A percentile compares a stretch with the other conserved stretches of the same genome.
Evolutionary conservation across 2,888 invertebrate genomes (phyloP).

Genomic region (Zaprionus lineosus): DNA sequence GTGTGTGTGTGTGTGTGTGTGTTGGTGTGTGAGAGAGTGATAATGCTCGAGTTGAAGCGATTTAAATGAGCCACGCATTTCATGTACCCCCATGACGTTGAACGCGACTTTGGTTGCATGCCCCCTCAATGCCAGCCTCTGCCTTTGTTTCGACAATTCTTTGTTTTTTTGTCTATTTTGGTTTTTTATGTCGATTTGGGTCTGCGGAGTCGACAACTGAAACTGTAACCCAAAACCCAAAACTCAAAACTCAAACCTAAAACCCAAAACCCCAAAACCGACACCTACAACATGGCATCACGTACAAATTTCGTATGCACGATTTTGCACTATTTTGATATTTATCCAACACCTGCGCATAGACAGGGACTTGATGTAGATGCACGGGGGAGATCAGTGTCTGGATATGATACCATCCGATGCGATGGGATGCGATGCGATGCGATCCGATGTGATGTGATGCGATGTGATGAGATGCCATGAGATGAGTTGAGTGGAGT

Average conservation of each 20-base stretch:
- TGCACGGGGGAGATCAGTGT: slow-evolving; percentile 23
- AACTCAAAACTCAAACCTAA: slow-evolving; percentile 31
- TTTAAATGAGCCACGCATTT: slow-evolving; percentile 71
- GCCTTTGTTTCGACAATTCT: slow-evolving; percentile 65
- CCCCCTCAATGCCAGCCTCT: slow-evolving; percentile 20
- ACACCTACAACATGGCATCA: slow-evolving; percentile 82
- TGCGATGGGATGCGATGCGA: slow-evolving; percentile 35
- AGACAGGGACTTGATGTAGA: slow-evolving; percentile 21
- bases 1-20: slow-evolving; percentile 17
- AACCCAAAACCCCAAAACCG: slow-evolving; percentile 57
- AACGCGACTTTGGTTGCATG: slow-evolving; percentile 41
- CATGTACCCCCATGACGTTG: slow-evolving; percentile 62
- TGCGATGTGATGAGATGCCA: slow-evolving; percentile 34
- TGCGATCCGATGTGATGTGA: too few relatives aligned
- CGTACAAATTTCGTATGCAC: slow-evolving; percentile 81
- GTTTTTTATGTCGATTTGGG: slow-evolving; percentile 14
- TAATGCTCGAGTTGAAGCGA: slow-evolving; percentile 61
- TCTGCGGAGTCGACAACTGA: slow-evolving; percentile 50
- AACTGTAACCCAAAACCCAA: slow-evolving; percentile 30
- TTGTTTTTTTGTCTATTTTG: slow-evolving; percentile 34
- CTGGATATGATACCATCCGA: too few relatives aligned
- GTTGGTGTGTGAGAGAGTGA: slow-evolving; percentile 25
- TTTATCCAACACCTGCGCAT: slow-evolving; percentile 81
- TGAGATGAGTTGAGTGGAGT: too few relatives aligned
- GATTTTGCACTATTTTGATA: slow-evolving; percentile 82